A percentile compares a stretch with the other conserved stretches of the same genome.
Conservation (phyloP, 1,140 invertebrate genomes). For the Diorhabda elongata region DNA sequence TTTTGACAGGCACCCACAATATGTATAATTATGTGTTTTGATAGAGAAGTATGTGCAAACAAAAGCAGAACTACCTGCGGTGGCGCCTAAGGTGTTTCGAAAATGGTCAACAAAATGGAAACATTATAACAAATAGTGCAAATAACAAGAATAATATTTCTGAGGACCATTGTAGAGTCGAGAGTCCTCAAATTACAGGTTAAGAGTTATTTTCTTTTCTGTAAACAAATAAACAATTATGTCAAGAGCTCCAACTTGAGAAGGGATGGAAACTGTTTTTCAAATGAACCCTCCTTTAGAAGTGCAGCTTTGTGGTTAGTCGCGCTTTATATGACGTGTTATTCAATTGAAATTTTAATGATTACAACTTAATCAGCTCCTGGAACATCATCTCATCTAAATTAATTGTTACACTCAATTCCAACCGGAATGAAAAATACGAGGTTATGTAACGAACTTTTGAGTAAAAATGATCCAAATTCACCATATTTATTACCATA, state of each 20-base stretch:
- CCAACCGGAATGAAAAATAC: too few species aligned
- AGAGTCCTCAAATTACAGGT: conserved; percentile 7
- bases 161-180: background rate
- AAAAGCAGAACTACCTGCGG: conserved; percentile 27
- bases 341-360: too few species aligned
- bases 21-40: conserved; percentile 33
- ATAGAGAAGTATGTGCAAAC: conserved; percentile 28
- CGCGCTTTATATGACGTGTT: too few species aligned
- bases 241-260: background rate
- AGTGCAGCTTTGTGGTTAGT: background rate
- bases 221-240: conserved; percentile 12
- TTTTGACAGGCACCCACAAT: conserved; percentile 35
- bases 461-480: too few species aligned
- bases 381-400: too few species aligned
- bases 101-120: conserved; percentile 15
- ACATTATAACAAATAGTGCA: conserved; percentile 18
- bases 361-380: too few species aligned
- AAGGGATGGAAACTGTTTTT: too few species aligned
- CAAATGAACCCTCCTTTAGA: background rate
- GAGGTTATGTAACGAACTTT: too few species aligned
- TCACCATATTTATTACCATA: too few species aligned
- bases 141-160: conserved; percentile 17
- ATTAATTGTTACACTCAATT: too few species aligned
- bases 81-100: conserved; percentile 15
- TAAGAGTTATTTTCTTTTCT: conserved; percentile 3